Evolutionary conservation across 1,140 invertebrate species (phyloP).

Genomic region (Pachyrhynchus sulphureomaculatus): DNA sequence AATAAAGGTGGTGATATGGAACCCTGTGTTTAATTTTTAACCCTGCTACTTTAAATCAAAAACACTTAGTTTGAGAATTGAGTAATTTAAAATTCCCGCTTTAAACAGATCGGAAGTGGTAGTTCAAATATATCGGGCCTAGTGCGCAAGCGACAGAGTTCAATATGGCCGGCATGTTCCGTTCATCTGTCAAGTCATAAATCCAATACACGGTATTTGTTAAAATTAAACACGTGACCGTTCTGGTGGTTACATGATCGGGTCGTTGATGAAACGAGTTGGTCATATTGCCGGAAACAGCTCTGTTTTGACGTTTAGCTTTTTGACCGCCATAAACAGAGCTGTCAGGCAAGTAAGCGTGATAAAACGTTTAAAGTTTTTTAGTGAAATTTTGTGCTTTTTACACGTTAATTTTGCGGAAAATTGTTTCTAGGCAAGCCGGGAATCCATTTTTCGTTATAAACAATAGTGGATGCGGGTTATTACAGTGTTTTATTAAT

Average conservation of each 20-base stretch:
- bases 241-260: not conserved
- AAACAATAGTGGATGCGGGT: not conserved
- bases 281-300: not conserved
- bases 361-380: constrained; percentile 20
- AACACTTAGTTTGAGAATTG: not conserved
- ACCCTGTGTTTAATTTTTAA: not conserved
- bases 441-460: not conserved
- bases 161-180: no score
- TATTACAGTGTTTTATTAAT: constrained; percentile 13
- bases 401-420: constrained; percentile 11
- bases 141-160: no score
- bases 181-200: no score
- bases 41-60: not conserved
- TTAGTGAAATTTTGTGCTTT: not conserved
- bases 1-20: constrained; percentile 35
- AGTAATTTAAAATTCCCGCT: not conserved
- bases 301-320: constrained; percentile 7
- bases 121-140: no score
- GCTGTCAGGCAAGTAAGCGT: constrained; percentile 42
- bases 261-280: not conserved
- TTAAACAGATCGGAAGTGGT: no score
- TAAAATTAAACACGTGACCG: no score
- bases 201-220: no score
- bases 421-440: not conserved
- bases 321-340: constrained; percentile 44